Evolutionary conservation across 2,888 invertebrate genomes (phyloP).

Genomic region (Agriotes lineatus): DNA sequence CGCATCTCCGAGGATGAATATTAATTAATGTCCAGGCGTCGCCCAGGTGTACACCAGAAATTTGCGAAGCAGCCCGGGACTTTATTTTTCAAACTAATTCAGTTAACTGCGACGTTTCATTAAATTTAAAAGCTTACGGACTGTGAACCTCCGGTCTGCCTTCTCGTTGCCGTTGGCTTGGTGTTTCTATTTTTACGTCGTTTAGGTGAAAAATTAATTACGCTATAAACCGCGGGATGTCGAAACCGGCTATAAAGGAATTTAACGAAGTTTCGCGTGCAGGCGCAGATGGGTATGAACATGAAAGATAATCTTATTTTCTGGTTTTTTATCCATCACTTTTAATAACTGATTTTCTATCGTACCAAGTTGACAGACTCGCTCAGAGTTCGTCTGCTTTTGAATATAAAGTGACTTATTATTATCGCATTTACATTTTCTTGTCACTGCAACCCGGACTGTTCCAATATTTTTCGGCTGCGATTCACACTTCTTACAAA

Average conservation of each 20-base stretch:
- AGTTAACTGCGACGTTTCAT: slow-evolving; percentile 35
- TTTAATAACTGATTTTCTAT: slow-evolving; percentile 45
- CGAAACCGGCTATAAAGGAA: slow-evolving; percentile 22
- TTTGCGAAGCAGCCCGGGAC: slow-evolving; percentile 20
- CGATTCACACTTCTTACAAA: slow-evolving; percentile 27
- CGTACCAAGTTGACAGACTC: slow-evolving; percentile 38
- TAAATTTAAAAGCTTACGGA: slow-evolving; percentile 37
- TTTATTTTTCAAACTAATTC: slow-evolving; percentile 35
- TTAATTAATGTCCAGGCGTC: slow-evolving; percentile 17
- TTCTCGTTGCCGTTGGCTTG: slow-evolving; percentile 30
- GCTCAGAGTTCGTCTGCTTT: slow-evolving; percentile 38
- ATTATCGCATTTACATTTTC: slow-evolving; percentile 39
- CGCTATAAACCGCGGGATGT: slow-evolving; percentile 5
- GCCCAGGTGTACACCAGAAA: slow-evolving; percentile 24
- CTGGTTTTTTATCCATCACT: slow-evolving; percentile 37
- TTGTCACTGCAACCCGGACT: slow-evolving; percentile 28
- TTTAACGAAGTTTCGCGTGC: slow-evolving; percentile 24
- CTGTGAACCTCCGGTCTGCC: slow-evolving; percentile 21
- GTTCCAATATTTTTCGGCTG: slow-evolving; percentile 10
- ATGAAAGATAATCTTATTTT: slow-evolving; percentile 37
- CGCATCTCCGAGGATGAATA: slow-evolving; percentile 20
- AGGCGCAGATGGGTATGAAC: slow-evolving; percentile 23
- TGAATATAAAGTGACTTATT: slow-evolving; percentile 47
- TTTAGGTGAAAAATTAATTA: slow-evolving; percentile 35
- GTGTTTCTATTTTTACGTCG: slow-evolving; percentile 34